Base-by-base conservation (phyloP, 1,140 invertebrate species). In the Lepidostoma basale region DNA sequence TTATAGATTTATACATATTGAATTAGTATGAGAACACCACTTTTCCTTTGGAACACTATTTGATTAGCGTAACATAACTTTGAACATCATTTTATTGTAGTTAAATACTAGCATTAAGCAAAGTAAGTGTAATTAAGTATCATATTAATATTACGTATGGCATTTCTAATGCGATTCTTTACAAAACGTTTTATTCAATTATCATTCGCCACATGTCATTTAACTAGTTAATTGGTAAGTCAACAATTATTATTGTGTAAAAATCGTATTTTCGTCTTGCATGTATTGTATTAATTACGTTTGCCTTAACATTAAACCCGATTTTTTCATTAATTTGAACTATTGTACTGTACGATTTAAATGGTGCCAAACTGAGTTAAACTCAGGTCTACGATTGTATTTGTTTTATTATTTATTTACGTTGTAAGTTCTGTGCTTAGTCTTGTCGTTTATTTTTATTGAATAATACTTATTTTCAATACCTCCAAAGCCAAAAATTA, bases 1-100 rank as follows among this genome's bases (percentile, higher is more conserved):
- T 66, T 71, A 68, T 72, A 68, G 62, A 69, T 72, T 67, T 68
- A 68, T 72, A 66, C 54, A 59, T 65, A 72, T 68, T 67, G 49
- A 54, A 62, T 63, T 67, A 69, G 42, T 64, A 52, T 36, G 45
- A 65, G 66, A 72, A 72, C 70, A 72, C 70, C 70, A 72, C 58
- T 68, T 64, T 72, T 72, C 60, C 54, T 68, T 49, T 47, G 26
- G 49, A 45, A 65, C 44, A 64, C 14, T 42, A 45, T 62, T 45
- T 22, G n/a, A 54, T n/a, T 39, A 12, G 5, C 5, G 30, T 23
- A 40, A 60, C 40, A 60, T 40, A 60, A 25, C 39, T 60, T 60
- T 42, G 25, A 60, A 40, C 52, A 56, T 56, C 52, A 62, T 62
- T 62, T 62, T 62, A 62, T 62, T 18, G 44, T 62, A 62, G 59